These are phyloP conservation scores for Amphipyra tragopoginis DNA, from an alignment of 2,888 invertebrate genomes.

Conservation along the genomic window DNA sequence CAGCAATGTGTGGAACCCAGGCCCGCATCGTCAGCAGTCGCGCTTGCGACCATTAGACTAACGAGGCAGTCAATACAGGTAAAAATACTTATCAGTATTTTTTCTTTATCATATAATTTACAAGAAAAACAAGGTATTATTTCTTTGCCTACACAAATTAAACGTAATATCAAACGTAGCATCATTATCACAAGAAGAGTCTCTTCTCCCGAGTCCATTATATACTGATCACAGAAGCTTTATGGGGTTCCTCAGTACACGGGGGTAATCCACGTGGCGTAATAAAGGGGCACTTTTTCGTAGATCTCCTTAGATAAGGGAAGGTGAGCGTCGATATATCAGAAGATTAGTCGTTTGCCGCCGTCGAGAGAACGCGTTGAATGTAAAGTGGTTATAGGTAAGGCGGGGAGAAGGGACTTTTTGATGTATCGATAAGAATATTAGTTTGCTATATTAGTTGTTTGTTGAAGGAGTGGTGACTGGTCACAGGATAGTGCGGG, in stretches of 20 bases:
- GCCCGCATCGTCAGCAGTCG: no score
- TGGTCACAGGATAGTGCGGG: not conserved
- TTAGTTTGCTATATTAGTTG: constrained; percentile 21
- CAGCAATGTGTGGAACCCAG: no score
- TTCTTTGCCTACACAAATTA: not conserved
- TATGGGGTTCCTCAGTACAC: constrained; percentile 60
- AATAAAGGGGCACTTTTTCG: constrained; percentile 86
- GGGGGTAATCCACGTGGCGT: constrained; percentile 74
- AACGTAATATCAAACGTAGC: not conserved
- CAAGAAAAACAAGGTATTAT: not conserved
- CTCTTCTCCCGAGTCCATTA: constrained; percentile 49
- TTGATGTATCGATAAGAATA: constrained; percentile 47
- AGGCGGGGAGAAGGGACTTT: constrained; percentile 50
- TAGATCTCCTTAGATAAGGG: constrained; percentile 82
- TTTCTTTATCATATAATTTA: no score
- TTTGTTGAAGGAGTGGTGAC: not conserved
- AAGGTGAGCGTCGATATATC: constrained; percentile 88
- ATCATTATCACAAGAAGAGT: constrained; percentile 15
- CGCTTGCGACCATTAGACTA: no score
- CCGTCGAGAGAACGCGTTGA: constrained; percentile 75
- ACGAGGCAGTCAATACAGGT: no score
- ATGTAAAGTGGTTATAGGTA: constrained; percentile 79
- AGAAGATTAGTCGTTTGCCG: constrained; percentile 87
- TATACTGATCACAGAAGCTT: constrained; percentile 63
- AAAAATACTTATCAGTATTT: no score